Base-by-base conservation (phyloP, 2,888 invertebrate genomes). In the Netelia virgata region DNA sequence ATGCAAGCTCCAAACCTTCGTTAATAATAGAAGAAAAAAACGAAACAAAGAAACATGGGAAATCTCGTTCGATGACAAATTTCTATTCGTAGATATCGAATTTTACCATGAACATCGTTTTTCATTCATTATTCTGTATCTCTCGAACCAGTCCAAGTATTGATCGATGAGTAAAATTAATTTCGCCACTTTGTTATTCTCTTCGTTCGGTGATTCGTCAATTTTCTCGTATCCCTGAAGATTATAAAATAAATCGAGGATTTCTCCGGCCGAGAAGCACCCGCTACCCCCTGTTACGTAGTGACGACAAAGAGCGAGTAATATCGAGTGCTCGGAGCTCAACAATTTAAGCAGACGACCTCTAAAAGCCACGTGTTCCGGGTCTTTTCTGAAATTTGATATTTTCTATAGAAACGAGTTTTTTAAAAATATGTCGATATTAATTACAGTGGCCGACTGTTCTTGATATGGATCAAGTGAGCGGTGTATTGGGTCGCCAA, bases 71-170 rank as follows among this genome's bases (percentile, higher is more conserved):
- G 23, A 59, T 47, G 36, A 41, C 9, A 66, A 10, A 80, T 75
- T 63, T 75, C 11, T 1, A 57, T 59, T 59, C 0, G 14, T 23
- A 63, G 10, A 50, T 14, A 55, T 36, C 11, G 36, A 36, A 61
- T 73, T 77, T 73, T 77, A 86, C 85, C 85, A 86, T 20, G 82
- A 77, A 63, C 77, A 83, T 20, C 75, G 63, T 72, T 83, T 81
- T 53, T 83, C 85, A 55, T 23, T 72, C 74, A 50, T 61, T 66
- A 86, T 70, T 57, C 83, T 73, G 81, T 72, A 79, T 28, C 18
- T 76, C 70, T 86, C 86, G 73, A 86, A 86, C 86, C 86, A 86
- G 69, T 85, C 79, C 41, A 86, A 77, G 41, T 86, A 86, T 47
- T 82, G 85, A 83, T 86, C 86, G n/a, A 86, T 85, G 1, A 86